Evolutionary conservation across 2,797 vertebrate species (phyloP).

Genomic region (Mareca strepera): DNA sequence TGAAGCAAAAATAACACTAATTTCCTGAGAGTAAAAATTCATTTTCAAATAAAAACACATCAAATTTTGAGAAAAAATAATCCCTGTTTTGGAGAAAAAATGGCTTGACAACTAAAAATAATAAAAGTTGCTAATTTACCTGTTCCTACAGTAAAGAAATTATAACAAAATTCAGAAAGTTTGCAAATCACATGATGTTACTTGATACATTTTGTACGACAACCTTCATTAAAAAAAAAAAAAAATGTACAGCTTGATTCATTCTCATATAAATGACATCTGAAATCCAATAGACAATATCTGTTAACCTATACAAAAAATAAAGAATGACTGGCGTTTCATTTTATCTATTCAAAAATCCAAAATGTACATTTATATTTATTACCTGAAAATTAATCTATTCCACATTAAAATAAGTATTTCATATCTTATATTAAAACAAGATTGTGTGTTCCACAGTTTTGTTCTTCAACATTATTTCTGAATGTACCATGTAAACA

Average conservation of each 20-base stretch:
- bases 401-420: not conserved
- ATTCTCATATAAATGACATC: slow-evolving; percentile 2
- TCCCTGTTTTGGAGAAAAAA: not conserved
- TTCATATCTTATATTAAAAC: not conserved
- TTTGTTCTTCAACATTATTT: not conserved
- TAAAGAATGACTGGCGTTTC: not conserved
- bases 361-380: not conserved
- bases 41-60: not conserved
- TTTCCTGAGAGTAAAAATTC: not conserved
- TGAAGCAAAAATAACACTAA: not conserved
- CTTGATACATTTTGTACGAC: not conserved
- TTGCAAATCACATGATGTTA: not conserved
- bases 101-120: not conserved
- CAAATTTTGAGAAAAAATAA: not conserved
- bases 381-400: slow-evolving; percentile 10
- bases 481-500: not conserved
- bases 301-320: not conserved
- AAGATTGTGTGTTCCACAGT: not conserved
- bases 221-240: not conserved
- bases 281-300: not conserved
- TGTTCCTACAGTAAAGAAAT: not conserved
- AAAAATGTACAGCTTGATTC: not conserved
- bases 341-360: not conserved
- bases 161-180: not conserved
- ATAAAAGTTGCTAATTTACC: not conserved